A percentile compares a stretch with the other conserved stretches of the same genome.
These are phyloP conservation scores for Episyrphus balteatus DNA, from an alignment of 1,140 invertebrate genomes.

Conservation along the genomic window DNA sequence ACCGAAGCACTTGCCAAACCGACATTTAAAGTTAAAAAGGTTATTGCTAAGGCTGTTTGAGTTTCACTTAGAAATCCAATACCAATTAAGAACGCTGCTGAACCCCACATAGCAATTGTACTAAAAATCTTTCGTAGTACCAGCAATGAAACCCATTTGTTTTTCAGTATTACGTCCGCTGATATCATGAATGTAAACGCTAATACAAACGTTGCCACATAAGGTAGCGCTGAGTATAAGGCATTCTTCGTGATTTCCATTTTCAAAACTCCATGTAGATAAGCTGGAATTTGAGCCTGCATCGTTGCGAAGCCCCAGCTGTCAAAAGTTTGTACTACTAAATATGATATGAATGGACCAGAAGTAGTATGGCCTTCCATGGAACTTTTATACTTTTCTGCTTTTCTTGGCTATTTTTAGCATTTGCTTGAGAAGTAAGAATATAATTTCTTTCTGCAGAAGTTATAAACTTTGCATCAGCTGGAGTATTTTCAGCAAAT, in stretches of 20 bases:
- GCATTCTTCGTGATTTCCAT: slow-evolving; percentile 66
- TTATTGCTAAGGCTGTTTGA: slow-evolving; percentile 43
- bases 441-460: slow-evolving; percentile 51
- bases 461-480: slow-evolving; percentile 45
- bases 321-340: slow-evolving; percentile 36
- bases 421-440: background rate
- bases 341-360: slow-evolving; percentile 65
- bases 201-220: slow-evolving; percentile 55
- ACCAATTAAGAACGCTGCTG: slow-evolving; percentile 46
- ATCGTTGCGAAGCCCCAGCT: slow-evolving; percentile 90
- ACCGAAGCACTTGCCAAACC: slow-evolving; percentile 61
- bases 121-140: slow-evolving; percentile 51
- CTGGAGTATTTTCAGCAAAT: slow-evolving; percentile 54
- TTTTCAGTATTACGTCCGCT: slow-evolving; percentile 5
- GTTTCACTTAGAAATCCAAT: slow-evolving; percentile 14
- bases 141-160: slow-evolving; percentile 1
- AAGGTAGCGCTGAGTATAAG: slow-evolving; percentile 62
- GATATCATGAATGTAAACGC: slow-evolving; percentile 47
- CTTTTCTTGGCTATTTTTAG: too few relatives aligned
- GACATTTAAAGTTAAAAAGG: slow-evolving; percentile 55
- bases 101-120: slow-evolving; percentile 44
- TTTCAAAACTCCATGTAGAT: slow-evolving; percentile 67
- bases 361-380: slow-evolving; percentile 66
- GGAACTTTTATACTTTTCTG: slow-evolving; percentile 35
- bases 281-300: slow-evolving; percentile 79